phyloP scores from a whole-genome alignment of 2,888 invertebrate species.

The Drosophila niveifrons region DNA sequence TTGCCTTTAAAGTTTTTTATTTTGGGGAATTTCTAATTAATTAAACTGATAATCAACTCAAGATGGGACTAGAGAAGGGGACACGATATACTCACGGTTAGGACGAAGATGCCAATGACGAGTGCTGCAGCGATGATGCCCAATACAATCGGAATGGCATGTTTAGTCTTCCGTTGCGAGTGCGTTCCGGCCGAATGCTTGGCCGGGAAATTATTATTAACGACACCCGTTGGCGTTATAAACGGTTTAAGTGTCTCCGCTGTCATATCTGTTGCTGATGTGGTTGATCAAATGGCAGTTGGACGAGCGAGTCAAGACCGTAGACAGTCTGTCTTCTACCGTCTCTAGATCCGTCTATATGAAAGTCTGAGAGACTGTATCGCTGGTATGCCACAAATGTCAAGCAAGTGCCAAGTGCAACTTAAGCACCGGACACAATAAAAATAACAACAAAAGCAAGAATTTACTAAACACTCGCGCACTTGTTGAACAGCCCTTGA shows the following conservation, averaged over 20 bases:
- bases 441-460: not conserved
- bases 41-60: not conserved
- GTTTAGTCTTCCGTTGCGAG: constrained; percentile 62
- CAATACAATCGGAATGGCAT: constrained; percentile 75
- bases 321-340: constrained; percentile 31
- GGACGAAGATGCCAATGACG: constrained; percentile 72
- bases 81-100: constrained; percentile 76
- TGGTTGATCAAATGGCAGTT: constrained; percentile 42
- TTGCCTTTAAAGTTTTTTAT: not conserved
- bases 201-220: constrained; percentile 76
- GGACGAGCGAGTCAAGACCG: constrained; percentile 26
- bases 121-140: constrained; percentile 70
- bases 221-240: constrained; percentile 81
- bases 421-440: constrained; percentile 7
- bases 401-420: constrained; percentile 15
- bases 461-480: constrained; percentile 36
- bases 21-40: not conserved
- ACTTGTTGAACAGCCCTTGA: constrained; percentile 42
- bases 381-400: constrained; percentile 1
- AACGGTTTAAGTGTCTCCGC: constrained; percentile 85
- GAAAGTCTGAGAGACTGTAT: constrained; percentile 6
- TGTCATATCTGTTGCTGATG: constrained; percentile 76
- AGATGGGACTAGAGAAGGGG: not conserved
- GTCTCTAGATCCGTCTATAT: constrained; percentile 41
- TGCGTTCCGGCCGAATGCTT: constrained; percentile 64